Conservation (phyloP, 2,888 invertebrate species). For the Sturmia bella region DNA sequence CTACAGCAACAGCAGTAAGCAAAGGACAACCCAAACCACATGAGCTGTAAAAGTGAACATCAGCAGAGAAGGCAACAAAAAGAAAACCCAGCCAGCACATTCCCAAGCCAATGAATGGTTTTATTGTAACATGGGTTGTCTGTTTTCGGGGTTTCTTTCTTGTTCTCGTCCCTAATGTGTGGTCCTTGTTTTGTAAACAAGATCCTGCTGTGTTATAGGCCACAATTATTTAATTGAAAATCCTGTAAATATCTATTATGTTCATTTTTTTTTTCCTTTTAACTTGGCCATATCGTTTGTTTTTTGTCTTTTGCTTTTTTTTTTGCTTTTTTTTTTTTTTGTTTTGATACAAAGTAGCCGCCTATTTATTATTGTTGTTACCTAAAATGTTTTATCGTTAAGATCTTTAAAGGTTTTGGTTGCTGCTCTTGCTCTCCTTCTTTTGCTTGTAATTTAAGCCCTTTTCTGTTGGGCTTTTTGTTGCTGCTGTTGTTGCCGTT, state of each 20-base stretch:
- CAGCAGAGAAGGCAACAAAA: conserved; percentile 20
- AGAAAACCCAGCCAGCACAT: background rate
- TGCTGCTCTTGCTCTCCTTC: conserved; percentile 22
- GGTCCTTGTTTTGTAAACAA: conserved; percentile 54
- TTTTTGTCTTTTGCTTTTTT: too few species aligned
- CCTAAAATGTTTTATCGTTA: conserved; percentile 51
- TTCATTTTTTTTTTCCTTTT: conserved; percentile 17
- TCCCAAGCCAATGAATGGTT: background rate
- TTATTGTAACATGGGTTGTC: conserved; percentile 7
- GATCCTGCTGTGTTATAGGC: conserved; percentile 66
- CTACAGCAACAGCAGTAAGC: background rate
- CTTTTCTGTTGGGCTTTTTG: conserved; percentile 11
- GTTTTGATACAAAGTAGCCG: conserved; percentile 50
- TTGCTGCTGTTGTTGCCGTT: background rate
- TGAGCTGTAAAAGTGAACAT: background rate
- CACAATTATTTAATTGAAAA: conserved; percentile 68
- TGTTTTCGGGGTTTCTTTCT: conserved; percentile 10
- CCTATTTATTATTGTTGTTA: conserved; percentile 30
- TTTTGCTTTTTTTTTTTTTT: background rate
- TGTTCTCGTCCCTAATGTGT: conserved; percentile 39
- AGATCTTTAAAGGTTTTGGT: conserved; percentile 48
- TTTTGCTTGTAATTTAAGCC: conserved; percentile 38
- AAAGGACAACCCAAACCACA: conserved; percentile 50
- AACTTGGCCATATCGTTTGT: conserved; percentile 21
- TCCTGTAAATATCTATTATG: conserved; percentile 61